Percentiles rank a stretch among this genome's conserved stretches.
These are phyloP conservation scores for Clarias pachynema DNA, from an alignment of 2,797 vertebrate genomes.

Conservation along the genomic window DNA sequence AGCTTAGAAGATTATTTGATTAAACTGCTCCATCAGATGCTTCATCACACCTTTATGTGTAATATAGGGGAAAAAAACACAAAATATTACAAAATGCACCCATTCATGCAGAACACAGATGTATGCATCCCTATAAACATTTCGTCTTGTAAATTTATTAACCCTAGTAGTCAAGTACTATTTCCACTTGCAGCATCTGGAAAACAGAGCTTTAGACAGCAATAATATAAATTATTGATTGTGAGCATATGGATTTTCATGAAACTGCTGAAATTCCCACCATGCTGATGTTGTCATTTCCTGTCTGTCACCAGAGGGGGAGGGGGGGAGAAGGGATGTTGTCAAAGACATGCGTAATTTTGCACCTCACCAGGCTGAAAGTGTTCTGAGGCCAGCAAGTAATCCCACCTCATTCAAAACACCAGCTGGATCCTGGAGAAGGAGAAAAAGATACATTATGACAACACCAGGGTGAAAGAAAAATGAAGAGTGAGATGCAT, in stretches of 20 bases:
- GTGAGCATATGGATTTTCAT: constrained; percentile 40
- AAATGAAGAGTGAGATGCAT: neutral
- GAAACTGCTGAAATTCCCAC: constrained; percentile 30
- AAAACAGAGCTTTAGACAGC: constrained; percentile 36
- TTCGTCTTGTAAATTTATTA: constrained; percentile 26
- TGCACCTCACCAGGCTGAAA: constrained; percentile 27
- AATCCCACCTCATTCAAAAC: constrained; percentile 24
- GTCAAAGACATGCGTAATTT: constrained; percentile 39
- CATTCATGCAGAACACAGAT: constrained; percentile 7
- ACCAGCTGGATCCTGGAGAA: constrained; percentile 15
- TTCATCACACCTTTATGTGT: neutral
- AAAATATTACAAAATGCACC: neutral
- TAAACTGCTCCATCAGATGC: neutral
- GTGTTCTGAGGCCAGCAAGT: constrained; percentile 34
- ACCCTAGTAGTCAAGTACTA: neutral
- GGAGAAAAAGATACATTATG: neutral
- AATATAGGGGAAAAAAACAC: neutral
- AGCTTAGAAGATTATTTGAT: neutral
- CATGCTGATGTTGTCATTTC: constrained; percentile 39
- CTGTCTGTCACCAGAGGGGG: constrained; percentile 25
- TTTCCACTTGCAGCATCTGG: constrained; percentile 18
- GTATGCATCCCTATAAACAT: constrained; percentile 29
- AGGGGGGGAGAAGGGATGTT: neutral
- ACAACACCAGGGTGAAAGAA: neutral
- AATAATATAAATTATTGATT: constrained; percentile 49